These are phyloP conservation scores for Chaenocephalus aceratus DNA, from an alignment of 2,113 vertebrate species.

Conservation along the genomic window DNA sequence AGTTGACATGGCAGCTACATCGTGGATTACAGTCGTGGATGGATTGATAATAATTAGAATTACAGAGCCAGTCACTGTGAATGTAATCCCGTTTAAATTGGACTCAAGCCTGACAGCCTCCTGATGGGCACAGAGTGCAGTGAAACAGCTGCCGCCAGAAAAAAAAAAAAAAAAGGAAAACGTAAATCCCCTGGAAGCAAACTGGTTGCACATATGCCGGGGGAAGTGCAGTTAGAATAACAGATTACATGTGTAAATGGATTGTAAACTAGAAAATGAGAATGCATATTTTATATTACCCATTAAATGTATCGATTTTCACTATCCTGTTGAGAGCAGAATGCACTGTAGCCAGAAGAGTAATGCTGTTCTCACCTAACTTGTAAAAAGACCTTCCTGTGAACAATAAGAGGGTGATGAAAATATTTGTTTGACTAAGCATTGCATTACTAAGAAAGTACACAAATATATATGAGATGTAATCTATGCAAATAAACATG, in stretches of 20 bases:
- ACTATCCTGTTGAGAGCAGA: background rate
- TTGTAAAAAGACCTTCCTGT: conserved; percentile 1
- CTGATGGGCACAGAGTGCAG: conserved; percentile 22
- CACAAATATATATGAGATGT: no score
- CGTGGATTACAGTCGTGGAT: conserved; percentile 35
- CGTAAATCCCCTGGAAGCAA: conserved; percentile 10
- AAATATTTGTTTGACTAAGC: no score
- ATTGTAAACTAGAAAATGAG: background rate
- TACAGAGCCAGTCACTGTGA: conserved; percentile 28
- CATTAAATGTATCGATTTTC: conserved; percentile 12
- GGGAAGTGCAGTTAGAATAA: conserved; percentile 21
- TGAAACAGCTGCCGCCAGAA: conserved; percentile 29
- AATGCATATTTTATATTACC: background rate
- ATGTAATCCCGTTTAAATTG: conserved; percentile 55
- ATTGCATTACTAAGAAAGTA: background rate
- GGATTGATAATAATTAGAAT: conserved; percentile 48
- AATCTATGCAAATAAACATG: background rate
- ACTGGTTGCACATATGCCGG: background rate
- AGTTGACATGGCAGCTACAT: conserved; percentile 29
- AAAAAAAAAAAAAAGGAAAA: conserved; percentile 1
- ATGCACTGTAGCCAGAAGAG: background rate
- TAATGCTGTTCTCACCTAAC: background rate
- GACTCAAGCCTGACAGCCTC: conserved; percentile 27
- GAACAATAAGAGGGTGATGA: background rate
- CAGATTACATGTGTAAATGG: background rate